Evolutionary conservation across 2,797 vertebrate species (phyloP), one percentile per base, ranked within the genome.

Genomic region (Uromys caudimaculatus): DNA sequence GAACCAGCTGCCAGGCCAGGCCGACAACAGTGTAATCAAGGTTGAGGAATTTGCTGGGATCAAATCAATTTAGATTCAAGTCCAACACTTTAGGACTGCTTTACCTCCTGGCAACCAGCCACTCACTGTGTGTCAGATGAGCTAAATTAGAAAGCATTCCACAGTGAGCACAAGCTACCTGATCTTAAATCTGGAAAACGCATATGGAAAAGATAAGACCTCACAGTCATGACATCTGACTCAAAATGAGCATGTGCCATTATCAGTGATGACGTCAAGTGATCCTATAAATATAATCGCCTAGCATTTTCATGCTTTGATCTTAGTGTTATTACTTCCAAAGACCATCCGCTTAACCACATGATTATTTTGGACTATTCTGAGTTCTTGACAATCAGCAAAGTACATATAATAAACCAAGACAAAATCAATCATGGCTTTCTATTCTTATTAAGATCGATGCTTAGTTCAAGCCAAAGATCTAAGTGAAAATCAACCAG

Each of bases 381-480:
- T 92, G 87, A 95, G 71, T 81, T 95, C 95, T 75, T 92, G 85
- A 96, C 75, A 96, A 95, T 92, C 92, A 64, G 87, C 50, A 94
- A 96, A 38, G 58, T 60, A 92, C 64, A 93, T 69, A 90, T 92
- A 35, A 94, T 84, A 95, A 95, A 78, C 58, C 38, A 87, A 97
- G 69, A 92, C 64, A 92, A 95, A 96, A 93, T 71, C 76, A 96
- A 96, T 81, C 82, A 50, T 52, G 54, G 27, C 75, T 84, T 76
- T 41, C 93, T 95, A 93, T 93, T 78, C 75, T 95, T 96, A 93
- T 83, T 93, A 94, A 82, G 91, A 94, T 89, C 79, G 94, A 62
- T 75, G 27, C 89, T 97, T 96, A 95, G 95, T 95, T 91, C 60
- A 91, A 94, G 62, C 35, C 94, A 95, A 93, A 96, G 41, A 97